These are phyloP conservation scores for Lepus townsendii DNA, from an alignment of 2,797 vertebrate species.

Conservation along the genomic window DNA sequence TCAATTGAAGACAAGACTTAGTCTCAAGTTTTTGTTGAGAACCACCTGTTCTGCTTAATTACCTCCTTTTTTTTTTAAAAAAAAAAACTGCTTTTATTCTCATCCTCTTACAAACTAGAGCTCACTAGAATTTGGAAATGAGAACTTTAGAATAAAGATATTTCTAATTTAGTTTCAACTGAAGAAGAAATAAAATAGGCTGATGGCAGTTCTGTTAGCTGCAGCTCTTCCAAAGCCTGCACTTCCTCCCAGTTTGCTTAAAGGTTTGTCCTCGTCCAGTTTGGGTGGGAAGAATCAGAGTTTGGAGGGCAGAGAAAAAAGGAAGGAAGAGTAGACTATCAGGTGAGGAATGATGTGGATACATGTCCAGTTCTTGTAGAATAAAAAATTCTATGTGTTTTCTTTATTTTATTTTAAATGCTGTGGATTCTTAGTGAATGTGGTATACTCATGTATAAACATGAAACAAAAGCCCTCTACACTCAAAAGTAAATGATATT, in stretches of 20 bases:
- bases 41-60: constrained; percentile 71
- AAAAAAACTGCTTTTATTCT: constrained; percentile 49
- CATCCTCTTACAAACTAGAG: constrained; percentile 15
- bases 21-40: constrained; percentile 75
- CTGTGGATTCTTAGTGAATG: constrained; percentile 61
- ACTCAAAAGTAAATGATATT: constrained; percentile 30
- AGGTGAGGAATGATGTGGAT: background rate
- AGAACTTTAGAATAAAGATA: constrained; percentile 65
- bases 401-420: constrained; percentile 58
- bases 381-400: background rate
- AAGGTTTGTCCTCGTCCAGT: background rate
- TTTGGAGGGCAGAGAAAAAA: background rate
- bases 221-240: background rate
- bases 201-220: background rate
- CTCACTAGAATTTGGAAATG: constrained; percentile 64
- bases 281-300: background rate
- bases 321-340: background rate
- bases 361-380: background rate
- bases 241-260: background rate
- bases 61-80: constrained; percentile 59
- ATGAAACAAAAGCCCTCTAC: constrained; percentile 2
- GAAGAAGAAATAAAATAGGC: background rate
- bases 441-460: background rate
- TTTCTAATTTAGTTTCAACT: constrained; percentile 52
- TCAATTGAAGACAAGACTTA: constrained; percentile 64